Evolutionary conservation across 2,797 vertebrate genomes (phyloP).

Genomic region (Pipistrellus nathusii): DNA sequence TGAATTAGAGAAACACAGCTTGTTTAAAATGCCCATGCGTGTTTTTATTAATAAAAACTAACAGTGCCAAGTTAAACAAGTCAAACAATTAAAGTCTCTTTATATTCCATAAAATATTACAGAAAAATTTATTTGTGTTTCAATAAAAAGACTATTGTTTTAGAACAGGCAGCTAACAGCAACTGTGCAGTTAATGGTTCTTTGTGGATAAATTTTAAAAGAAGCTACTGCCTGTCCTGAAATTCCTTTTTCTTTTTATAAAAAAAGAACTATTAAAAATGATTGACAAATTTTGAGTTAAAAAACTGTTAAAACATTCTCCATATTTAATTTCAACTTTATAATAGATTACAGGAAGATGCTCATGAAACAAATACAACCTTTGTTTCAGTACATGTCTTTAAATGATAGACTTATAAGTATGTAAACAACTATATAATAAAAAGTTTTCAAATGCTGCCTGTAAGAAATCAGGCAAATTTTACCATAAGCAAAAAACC

Average conservation of each 20-base stretch:
- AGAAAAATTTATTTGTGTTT: slow-evolving; percentile 92
- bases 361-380: slow-evolving; percentile 92
- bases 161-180: slow-evolving; percentile 90
- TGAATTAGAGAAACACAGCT: slow-evolving; percentile 88
- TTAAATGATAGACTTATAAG: slow-evolving; percentile 94
- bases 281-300: slow-evolving; percentile 92
- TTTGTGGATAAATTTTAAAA: slow-evolving; percentile 89
- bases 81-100: slow-evolving; percentile 92
- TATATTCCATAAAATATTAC: slow-evolving; percentile 93
- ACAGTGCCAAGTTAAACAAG: slow-evolving; percentile 92
- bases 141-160: slow-evolving; percentile 91
- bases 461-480: slow-evolving; percentile 92
- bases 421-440: slow-evolving; percentile 92
- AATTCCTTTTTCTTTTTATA: slow-evolving; percentile 87
- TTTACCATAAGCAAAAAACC: slow-evolving; percentile 91
- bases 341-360: slow-evolving; percentile 99
- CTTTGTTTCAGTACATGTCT: slow-evolving; percentile 95
- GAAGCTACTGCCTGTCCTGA: slow-evolving; percentile 88
- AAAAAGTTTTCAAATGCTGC: slow-evolving; percentile 92
- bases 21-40: slow-evolving; percentile 91
- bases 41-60: slow-evolving; percentile 93
- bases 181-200: slow-evolving; percentile 89
- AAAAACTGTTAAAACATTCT: slow-evolving; percentile 98
- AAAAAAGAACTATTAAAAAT: slow-evolving; percentile 92
- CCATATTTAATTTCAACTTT: slow-evolving; percentile 99